phyloP scores from a whole-genome alignment of 2,113 vertebrate genomes.

The Podocnemis expansa region DNA sequence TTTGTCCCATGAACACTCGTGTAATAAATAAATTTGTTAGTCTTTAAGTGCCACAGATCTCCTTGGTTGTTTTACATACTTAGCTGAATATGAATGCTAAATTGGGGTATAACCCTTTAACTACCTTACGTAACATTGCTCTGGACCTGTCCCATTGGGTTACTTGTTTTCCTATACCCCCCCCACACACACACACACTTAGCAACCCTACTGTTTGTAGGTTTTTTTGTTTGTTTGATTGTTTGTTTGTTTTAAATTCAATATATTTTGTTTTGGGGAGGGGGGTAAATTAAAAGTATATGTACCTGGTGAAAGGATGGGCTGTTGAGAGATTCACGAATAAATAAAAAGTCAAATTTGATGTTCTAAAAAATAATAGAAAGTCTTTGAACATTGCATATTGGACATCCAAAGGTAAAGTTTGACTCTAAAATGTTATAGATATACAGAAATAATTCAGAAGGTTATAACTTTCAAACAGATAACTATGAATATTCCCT shows the following conservation, averaged over 20 bases:
- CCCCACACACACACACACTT: no score
- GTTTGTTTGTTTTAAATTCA: background rate
- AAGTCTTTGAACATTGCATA: background rate
- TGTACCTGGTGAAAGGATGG: background rate
- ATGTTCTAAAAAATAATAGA: background rate
- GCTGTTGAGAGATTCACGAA: background rate
- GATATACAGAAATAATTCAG: background rate
- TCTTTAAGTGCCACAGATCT: no score
- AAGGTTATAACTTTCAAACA: background rate
- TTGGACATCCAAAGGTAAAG: background rate
- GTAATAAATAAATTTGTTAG: no score
- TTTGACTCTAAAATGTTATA: background rate
- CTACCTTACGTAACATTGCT: background rate
- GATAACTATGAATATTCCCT: background rate
- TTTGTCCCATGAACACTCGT: no score
- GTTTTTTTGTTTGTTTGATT: no score
- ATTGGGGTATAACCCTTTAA: background rate
- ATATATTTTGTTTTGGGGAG: background rate
- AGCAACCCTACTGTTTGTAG: no score
- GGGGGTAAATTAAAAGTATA: background rate
- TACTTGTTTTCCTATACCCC: no score
- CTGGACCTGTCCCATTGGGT: background rate
- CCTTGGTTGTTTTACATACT: no score
- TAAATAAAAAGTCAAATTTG: background rate
- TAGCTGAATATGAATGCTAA: background rate